Conservation (phyloP, 23 tunicate species). For the Halocynthia roretzi region DNA sequence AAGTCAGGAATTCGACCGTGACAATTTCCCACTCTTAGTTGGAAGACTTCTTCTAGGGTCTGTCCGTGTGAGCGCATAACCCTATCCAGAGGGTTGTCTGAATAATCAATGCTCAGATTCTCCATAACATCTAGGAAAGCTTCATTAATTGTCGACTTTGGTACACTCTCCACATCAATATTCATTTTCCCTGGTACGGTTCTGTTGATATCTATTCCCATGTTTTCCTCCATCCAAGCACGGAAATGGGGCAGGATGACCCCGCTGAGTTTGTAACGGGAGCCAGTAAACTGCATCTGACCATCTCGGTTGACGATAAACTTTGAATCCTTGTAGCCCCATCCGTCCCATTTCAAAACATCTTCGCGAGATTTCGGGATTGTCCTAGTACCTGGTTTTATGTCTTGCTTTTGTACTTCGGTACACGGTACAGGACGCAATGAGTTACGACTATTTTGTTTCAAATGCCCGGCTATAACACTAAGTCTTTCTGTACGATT, state of each 20-base stretch:
- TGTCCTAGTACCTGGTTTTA: slow-evolving; percentile 66
- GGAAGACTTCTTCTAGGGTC: slow-evolving; percentile 74
- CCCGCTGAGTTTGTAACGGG: slow-evolving; percentile 79
- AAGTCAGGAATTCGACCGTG: slow-evolving; percentile 71
- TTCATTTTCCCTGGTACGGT: slow-evolving; percentile 14
- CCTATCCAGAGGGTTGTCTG: slow-evolving; percentile 75
- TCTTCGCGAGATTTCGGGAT: slow-evolving; percentile 85
- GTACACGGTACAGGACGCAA: slow-evolving; percentile 9
- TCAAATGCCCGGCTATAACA: slow-evolving; percentile 17
- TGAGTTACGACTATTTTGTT: not conserved
- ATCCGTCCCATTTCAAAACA: slow-evolving; percentile 71
- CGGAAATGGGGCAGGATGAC: slow-evolving; percentile 50
- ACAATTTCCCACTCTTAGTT: slow-evolving; percentile 45
- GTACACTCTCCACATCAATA: slow-evolving; percentile 44
- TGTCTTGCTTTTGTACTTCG: slow-evolving; percentile 7
- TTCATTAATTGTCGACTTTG: slow-evolving; percentile 64
- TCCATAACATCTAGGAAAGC: slow-evolving; percentile 55
- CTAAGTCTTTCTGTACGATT: slow-evolving; percentile 1
- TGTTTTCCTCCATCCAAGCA: slow-evolving; percentile 72
- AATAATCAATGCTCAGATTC: slow-evolving; percentile 55
- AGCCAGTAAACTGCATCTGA: slow-evolving; percentile 75
- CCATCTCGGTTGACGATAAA: slow-evolving; percentile 52
- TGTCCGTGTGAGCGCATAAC: slow-evolving; percentile 91
- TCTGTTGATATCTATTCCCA: slow-evolving; percentile 56
- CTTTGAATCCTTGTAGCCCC: slow-evolving; percentile 82